Percentiles rank a stretch among this genome's conserved stretches.
Conservation (phyloP, 2,113 vertebrate species). For the Oxyruncus cristatus region DNA sequence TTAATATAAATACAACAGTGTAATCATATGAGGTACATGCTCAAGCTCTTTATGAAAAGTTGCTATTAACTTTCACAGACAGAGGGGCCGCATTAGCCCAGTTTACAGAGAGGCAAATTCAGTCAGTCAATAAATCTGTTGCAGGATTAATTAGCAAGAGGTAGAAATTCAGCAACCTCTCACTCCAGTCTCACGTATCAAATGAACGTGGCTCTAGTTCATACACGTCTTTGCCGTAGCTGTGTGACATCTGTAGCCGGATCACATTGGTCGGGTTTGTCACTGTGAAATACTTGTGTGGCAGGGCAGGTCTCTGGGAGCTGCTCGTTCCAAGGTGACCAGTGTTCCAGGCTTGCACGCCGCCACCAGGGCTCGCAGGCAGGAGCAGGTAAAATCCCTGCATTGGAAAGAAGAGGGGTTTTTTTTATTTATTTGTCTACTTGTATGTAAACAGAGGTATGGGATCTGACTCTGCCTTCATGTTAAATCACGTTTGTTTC, state of each 20-base stretch:
- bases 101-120: neutral
- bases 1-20: neutral
- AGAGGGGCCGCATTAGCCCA: neutral
- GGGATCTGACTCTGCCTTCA: neutral
- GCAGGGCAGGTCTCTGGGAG: neutral
- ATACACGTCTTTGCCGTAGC: accelerated
- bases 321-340: accelerated
- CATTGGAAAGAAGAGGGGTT: neutral
- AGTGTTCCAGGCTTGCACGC: accelerated
- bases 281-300: accelerated
- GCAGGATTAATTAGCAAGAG: neutral
- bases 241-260: accelerated
- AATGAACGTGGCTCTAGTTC: accelerated
- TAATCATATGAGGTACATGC: neutral
- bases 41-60: neutral
- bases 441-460: neutral
- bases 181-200: accelerated
- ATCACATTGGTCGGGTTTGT: accelerated
- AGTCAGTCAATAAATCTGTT: neutral
- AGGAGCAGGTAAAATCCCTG: neutral
- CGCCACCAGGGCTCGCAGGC: accelerated
- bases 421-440: neutral
- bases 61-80: neutral
- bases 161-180: neutral
- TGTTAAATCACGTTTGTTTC: neutral